phyloP scores from a whole-genome alignment of 2,113 vertebrate genomes.

The Ophthalmolycus amberensis region DNA sequence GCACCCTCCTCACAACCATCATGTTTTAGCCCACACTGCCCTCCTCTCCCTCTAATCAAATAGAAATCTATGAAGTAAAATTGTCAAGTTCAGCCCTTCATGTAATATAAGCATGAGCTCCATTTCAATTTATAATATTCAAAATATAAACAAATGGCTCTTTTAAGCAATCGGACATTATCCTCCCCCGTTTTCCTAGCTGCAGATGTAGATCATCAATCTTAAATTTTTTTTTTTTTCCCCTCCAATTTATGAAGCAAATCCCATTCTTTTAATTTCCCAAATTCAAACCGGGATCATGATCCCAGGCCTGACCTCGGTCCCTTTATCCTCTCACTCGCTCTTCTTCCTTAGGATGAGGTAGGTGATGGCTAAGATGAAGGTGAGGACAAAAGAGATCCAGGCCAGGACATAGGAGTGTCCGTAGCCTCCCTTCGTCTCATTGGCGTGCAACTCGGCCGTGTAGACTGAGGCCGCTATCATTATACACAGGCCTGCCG shows the following conservation, averaged over 20 bases:
- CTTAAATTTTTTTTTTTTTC: neutral
- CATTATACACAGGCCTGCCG: constrained; percentile 92
- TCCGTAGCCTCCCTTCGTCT: constrained; percentile 85
- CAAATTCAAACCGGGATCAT: constrained; percentile 19
- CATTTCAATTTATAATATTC: constrained; percentile 13
- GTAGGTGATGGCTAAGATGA: constrained; percentile 92
- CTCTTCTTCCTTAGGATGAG: constrained; percentile 92
- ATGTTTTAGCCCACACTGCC: neutral
- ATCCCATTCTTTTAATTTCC: constrained; percentile 9
- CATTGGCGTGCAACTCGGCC: constrained; percentile 82
- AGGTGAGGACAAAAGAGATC: constrained; percentile 91
- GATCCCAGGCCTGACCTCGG: constrained; percentile 25
- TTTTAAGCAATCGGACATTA: constrained; percentile 39
- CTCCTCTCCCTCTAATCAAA: constrained; percentile 1
- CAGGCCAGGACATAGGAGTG: constrained; percentile 94
- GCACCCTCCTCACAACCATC: neutral
- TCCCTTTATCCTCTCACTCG: constrained; percentile 65
- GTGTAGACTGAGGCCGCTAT: constrained; percentile 93
- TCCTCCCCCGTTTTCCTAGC: neutral
- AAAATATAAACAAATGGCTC: constrained; percentile 62
- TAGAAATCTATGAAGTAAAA: neutral
- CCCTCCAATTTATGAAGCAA: constrained; percentile 3
- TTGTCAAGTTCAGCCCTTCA: constrained; percentile 31
- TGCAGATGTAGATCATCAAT: constrained; percentile 32
- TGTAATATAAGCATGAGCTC: constrained; percentile 17